Conservation (phyloP, 2,888 invertebrate genomes). For the Tipula unca region DNA sequence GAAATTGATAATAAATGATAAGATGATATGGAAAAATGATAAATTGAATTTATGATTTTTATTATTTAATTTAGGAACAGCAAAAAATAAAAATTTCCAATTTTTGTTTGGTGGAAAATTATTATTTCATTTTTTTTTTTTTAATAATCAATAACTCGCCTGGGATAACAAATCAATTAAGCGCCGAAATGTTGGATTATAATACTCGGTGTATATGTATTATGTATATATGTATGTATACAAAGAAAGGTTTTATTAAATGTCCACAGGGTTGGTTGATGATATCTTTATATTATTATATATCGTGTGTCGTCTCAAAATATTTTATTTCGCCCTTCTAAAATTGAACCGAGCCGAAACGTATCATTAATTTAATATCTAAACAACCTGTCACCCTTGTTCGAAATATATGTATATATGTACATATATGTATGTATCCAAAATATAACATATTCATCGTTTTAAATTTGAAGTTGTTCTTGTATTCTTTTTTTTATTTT, state of each 20-base stretch:
- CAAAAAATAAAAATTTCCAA: not conserved
- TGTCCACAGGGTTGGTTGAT: too few relatives aligned
- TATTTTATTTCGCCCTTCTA: not conserved
- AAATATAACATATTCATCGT: not conserved
- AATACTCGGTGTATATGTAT: too few relatives aligned
- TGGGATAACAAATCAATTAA: constrained; percentile 8
- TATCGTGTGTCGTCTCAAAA: not conserved
- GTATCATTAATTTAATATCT: not conserved
- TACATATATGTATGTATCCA: not conserved
- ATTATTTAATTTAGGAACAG: not conserved
- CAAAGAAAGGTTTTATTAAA: too few relatives aligned
- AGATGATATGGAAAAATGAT: constrained; percentile 14
- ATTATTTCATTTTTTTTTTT: not conserved
- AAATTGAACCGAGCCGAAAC: not conserved
- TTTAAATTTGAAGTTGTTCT: not conserved
- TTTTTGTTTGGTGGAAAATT: not conserved
- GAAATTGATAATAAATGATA: not conserved
- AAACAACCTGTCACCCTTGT: not conserved
- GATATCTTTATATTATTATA: not conserved
- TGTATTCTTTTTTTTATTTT: not conserved
- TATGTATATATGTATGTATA: too few relatives aligned
- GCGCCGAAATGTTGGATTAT: not conserved
- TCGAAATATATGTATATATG: not conserved
- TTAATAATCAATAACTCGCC: not conserved
- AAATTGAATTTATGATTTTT: constrained; percentile 14